phyloP scores from a whole-genome alignment of 2,797 vertebrate genomes.

The Buceros bicornis region DNA sequence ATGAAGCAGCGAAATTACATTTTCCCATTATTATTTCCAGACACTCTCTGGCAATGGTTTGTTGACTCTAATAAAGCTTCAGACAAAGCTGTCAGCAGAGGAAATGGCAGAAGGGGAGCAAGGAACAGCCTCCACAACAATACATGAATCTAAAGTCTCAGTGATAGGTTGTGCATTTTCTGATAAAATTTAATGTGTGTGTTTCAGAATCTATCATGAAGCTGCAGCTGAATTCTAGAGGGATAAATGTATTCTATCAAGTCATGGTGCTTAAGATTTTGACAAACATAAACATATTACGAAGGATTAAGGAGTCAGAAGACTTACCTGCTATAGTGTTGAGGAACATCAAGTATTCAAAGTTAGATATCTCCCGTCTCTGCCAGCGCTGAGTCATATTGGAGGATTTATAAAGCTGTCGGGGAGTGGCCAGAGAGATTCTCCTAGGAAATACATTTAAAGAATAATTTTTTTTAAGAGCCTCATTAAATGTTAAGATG shows the following conservation, averaged over 20 bases:
- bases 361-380: slow-evolving; percentile 98
- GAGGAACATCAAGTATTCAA: slow-evolving; percentile 99
- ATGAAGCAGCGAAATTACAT: slow-evolving; percentile 84
- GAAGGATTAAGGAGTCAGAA: slow-evolving; percentile 64
- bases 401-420: slow-evolving; percentile 99
- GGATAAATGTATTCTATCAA: slow-evolving; percentile 69
- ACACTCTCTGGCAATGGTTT: slow-evolving; percentile 84
- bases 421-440: slow-evolving; percentile 95
- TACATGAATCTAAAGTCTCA: slow-evolving; percentile 66
- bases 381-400: slow-evolving; percentile 99
- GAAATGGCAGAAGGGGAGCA: slow-evolving; percentile 78
- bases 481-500: slow-evolving; percentile 7
- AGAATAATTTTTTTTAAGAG: neutral
- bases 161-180: slow-evolving; percentile 65
- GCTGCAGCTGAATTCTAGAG: slow-evolving; percentile 61
- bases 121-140: slow-evolving; percentile 73
- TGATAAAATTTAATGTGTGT: slow-evolving; percentile 71
- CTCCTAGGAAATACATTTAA: slow-evolving; percentile 84
- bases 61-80: slow-evolving; percentile 86
- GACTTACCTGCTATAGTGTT: slow-evolving; percentile 97
- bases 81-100: slow-evolving; percentile 85
- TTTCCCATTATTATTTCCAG: slow-evolving; percentile 87
- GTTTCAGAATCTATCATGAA: slow-evolving; percentile 67
- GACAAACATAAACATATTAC: slow-evolving; percentile 73
- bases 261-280: slow-evolving; percentile 53